phyloP scores from a whole-genome alignment of 1,140 invertebrate species.

The Colletes gigas region DNA sequence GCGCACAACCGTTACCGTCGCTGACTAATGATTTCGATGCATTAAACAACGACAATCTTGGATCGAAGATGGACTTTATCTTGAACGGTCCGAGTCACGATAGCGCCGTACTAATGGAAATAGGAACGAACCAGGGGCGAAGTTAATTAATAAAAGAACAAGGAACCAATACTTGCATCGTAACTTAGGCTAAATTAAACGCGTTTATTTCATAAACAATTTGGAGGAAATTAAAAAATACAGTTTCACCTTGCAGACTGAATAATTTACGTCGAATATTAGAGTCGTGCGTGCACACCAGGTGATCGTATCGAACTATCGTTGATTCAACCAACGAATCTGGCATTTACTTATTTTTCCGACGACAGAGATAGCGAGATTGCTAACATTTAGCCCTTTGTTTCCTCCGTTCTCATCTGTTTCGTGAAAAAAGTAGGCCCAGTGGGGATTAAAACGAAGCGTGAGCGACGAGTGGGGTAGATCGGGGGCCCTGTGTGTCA shows the following conservation, averaged over 20 bases:
- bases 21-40: not conserved
- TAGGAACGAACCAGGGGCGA: too few species aligned
- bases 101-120: too few species aligned
- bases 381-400: conserved; percentile 33
- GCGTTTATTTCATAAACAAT: too few species aligned
- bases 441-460: conserved; percentile 59
- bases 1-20: not conserved
- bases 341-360: conserved; percentile 25
- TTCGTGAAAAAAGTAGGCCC: conserved; percentile 61
- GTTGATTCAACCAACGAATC: not conserved
- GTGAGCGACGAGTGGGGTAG: conserved; percentile 17
- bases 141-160: too few species aligned
- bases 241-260: too few species aligned
- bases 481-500: conserved; percentile 53
- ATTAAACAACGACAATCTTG: not conserved
- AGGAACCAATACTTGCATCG: too few species aligned
- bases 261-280: too few species aligned
- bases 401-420: conserved; percentile 42
- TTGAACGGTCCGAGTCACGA: not conserved
- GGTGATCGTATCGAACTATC: not conserved
- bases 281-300: too few species aligned
- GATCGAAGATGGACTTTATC: not conserved
- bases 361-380: not conserved
- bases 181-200: too few species aligned
- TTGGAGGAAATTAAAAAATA: too few species aligned